phyloP scores from a whole-genome alignment of 2,797 vertebrate genomes.

The Alosa sapidissima region DNA sequence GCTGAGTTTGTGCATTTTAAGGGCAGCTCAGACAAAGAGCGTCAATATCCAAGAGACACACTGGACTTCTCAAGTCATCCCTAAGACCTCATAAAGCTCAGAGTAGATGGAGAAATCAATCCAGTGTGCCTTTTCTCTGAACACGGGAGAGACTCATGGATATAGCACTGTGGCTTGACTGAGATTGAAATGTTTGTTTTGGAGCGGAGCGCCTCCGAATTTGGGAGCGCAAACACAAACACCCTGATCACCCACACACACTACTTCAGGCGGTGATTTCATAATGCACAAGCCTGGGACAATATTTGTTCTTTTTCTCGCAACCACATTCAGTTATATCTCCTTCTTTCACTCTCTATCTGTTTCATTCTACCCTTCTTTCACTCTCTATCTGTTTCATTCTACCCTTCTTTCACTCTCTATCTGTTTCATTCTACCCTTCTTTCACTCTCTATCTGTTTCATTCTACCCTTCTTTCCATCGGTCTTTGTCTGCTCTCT shows the following conservation, averaged over 20 bases:
- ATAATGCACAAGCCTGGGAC: background rate
- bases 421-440: too few relatives aligned
- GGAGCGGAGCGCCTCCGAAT: slow-evolving; percentile 18
- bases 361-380: background rate
- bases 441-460: background rate
- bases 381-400: background rate
- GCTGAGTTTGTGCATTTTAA: slow-evolving; percentile 44
- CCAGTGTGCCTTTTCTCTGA: slow-evolving; percentile 27
- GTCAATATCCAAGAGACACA: slow-evolving; percentile 38
- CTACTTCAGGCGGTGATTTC: slow-evolving; percentile 52
- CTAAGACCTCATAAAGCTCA: slow-evolving; percentile 21
- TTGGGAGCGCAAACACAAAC: slow-evolving; percentile 44
- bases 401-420: background rate
- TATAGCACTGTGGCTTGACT: slow-evolving; percentile 28
- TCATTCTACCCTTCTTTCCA: background rate
- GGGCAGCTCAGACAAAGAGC: slow-evolving; percentile 32
- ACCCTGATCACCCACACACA: slow-evolving; percentile 57
- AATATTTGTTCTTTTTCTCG: background rate
- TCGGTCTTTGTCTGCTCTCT: background rate
- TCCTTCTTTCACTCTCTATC: background rate
- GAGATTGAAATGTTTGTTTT: slow-evolving; percentile 18
- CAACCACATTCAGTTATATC: background rate
- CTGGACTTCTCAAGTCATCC: slow-evolving; percentile 29
- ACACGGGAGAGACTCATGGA: slow-evolving; percentile 22
- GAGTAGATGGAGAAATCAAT: slow-evolving; percentile 31